Evolutionary conservation across 1,140 invertebrate species (phyloP).

Genomic region (Drosophila dunni): DNA sequence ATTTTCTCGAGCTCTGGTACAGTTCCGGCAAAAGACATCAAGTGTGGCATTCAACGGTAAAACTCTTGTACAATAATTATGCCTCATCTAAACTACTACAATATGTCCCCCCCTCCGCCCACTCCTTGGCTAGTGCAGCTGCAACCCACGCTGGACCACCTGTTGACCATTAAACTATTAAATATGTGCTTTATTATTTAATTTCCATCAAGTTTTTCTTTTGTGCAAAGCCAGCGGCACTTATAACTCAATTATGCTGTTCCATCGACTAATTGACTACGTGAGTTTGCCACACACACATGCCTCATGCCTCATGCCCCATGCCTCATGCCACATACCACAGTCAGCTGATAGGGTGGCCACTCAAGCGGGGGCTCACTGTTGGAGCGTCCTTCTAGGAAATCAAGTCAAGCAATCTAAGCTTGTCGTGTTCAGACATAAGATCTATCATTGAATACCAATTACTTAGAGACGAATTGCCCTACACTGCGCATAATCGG

Average conservation of each 20-base stretch:
- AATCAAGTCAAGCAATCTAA: slow-evolving; percentile 34
- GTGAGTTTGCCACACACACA: slow-evolving; percentile 36
- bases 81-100: background rate
- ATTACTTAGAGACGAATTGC: slow-evolving; percentile 40
- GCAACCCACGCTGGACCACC: slow-evolving; percentile 48
- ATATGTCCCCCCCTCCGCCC: background rate
- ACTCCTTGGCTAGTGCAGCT: background rate
- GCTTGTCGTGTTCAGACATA: slow-evolving; percentile 43
- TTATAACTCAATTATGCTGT: slow-evolving; percentile 76
- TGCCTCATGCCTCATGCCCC: no score
- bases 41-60: slow-evolving; percentile 79
- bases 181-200: slow-evolving; percentile 73
- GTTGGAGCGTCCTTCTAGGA: slow-evolving; percentile 34
- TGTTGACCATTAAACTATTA: slow-evolving; percentile 66
- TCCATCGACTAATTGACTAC: slow-evolving; percentile 34
- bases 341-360: background rate
- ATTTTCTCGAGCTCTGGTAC: slow-evolving; percentile 62
- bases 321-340: background rate
- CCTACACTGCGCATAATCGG: slow-evolving; percentile 22
- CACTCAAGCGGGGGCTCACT: slow-evolving; percentile 3
- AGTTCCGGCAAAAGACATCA: slow-evolving; percentile 68
- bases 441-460: slow-evolving; percentile 52
- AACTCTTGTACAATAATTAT: slow-evolving; percentile 42
- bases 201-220: slow-evolving; percentile 58
- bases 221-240: slow-evolving; percentile 30